A percentile compares a stretch with the other conserved stretches of the same genome.
Evolutionary conservation across 1,140 invertebrate genomes (phyloP).

Genomic region (Drosophila melanica): DNA sequence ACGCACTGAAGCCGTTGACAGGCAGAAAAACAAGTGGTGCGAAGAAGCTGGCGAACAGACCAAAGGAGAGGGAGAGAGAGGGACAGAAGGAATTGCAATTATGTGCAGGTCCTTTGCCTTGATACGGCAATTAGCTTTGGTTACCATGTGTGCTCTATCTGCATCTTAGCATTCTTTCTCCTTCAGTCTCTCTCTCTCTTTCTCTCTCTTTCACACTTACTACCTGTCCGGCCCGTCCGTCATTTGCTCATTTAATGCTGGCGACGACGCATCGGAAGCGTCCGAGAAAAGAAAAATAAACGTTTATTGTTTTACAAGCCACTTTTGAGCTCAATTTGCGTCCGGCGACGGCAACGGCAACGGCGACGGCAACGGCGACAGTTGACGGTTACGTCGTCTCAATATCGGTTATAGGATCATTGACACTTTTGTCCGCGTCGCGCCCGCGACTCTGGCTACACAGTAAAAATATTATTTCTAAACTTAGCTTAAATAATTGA

Average conservation of each 20-base stretch:
- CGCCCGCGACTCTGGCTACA: constrained; percentile 30
- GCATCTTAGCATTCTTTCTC: constrained; percentile 49
- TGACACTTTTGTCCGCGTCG: constrained; percentile 71
- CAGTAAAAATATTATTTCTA: neutral
- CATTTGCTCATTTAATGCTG: constrained; percentile 54
- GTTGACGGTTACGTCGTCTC: constrained; percentile 36
- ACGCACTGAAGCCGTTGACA: constrained; percentile 70
- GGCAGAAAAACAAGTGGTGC: neutral
- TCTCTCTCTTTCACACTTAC: neutral
- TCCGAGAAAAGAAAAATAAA: constrained; percentile 30
- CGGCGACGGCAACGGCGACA: neutral
- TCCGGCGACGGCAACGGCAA: constrained; percentile 42
- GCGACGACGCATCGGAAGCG: constrained; percentile 22
- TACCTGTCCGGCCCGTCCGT: constrained; percentile 7
- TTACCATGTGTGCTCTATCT: constrained; percentile 71
- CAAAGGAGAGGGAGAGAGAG: constrained; percentile 9
- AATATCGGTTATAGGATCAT: constrained; percentile 83
- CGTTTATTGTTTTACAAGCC: constrained; percentile 80
- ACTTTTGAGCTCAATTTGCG: constrained; percentile 77
- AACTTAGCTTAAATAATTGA: no score
- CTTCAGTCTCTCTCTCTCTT: neutral
- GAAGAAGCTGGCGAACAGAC: constrained; percentile 16
- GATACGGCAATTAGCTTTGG: constrained; percentile 67
- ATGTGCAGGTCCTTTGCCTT: constrained; percentile 42
- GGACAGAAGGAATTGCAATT: constrained; percentile 1